Evolutionary conservation across 1,140 invertebrate genomes (phyloP), one percentile per base, ranked within the genome.

Genomic region (Manduca sexta): DNA sequence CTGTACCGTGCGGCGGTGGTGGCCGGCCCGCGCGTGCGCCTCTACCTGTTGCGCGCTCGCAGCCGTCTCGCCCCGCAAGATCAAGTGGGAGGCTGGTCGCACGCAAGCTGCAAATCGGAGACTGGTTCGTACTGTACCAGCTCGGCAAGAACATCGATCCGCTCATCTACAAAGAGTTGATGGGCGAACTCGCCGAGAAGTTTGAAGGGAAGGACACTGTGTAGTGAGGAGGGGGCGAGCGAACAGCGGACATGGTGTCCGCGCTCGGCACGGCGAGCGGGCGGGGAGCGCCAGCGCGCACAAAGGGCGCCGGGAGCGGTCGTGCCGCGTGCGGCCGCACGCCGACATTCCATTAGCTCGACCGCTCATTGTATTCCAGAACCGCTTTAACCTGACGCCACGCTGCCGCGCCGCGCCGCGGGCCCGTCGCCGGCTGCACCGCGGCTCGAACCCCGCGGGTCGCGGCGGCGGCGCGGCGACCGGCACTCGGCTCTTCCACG

Each of bases 101-200:
- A 1, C 89, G 91, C 48, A 92, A 93, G 63, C 94, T 93, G 74
- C 92, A 95, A 73, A 94, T 97, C 59, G 95, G 95, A 1, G 96
- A 97, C 78, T 97, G 96, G 96, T 97, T 97, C 76, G 89, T 97
- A 45, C 89, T 97, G 1, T 96, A 97, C 81, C 94, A 97, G 74
- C 88, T 97, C 26, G 94, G 94, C 34, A 96, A 97, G 87, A 97
- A 97, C 79, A 95, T 97, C 76, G 95, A 97, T 74, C 94, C 95
- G 12, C 83, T 97, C 7, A 93, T 97, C 61, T 97, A 94, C 83
- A 93, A 95, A 63, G 93, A 96, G 69, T 88, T 97, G 37, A 91
- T 97, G 60, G 74, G 87, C 15, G 95, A 97, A 64, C 84, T 97
- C 37, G 91, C 93, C 7, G 89, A 90, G 52, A 93, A 93, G 68